These are phyloP conservation scores for Unio pictorum DNA, from an alignment of 2,888 invertebrate species.

Conservation along the genomic window DNA sequence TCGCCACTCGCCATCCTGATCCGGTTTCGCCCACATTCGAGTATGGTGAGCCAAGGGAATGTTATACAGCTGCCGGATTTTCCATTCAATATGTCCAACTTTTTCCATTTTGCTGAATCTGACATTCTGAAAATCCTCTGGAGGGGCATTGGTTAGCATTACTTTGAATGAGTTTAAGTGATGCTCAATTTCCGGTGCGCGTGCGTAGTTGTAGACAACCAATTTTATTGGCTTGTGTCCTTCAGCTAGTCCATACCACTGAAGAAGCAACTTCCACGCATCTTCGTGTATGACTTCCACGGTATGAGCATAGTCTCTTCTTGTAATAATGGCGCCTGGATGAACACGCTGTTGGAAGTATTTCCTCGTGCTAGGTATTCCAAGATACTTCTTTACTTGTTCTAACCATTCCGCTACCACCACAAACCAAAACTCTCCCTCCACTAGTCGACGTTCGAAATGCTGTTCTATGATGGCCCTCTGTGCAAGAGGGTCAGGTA, in stretches of 20 bases:
- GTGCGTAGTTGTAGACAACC: slow-evolving; percentile 60
- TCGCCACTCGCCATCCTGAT: slow-evolving; percentile 61
- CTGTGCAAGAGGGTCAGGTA: slow-evolving; percentile 57
- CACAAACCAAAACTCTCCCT: slow-evolving; percentile 66
- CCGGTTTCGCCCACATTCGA: slow-evolving; percentile 62
- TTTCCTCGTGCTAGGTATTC: slow-evolving; percentile 56
- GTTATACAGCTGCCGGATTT: slow-evolving; percentile 54
- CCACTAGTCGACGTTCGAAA: slow-evolving; percentile 54
- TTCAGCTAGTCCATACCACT: slow-evolving; percentile 65
- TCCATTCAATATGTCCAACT: slow-evolving; percentile 64
- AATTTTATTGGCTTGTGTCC: slow-evolving; percentile 63
- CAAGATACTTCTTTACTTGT: slow-evolving; percentile 61
- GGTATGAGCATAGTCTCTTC: slow-evolving; percentile 61
- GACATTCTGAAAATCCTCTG: slow-evolving; percentile 62
- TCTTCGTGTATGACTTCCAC: slow-evolving; percentile 65
- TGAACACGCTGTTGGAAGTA: slow-evolving; percentile 59
- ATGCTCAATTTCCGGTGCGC: slow-evolving; percentile 65
- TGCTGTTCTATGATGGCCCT: slow-evolving; percentile 59
- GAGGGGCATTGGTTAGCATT: slow-evolving; percentile 51
- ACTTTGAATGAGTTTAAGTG: slow-evolving; percentile 64
- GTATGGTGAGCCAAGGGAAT: slow-evolving; percentile 44
- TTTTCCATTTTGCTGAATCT: slow-evolving; percentile 66
- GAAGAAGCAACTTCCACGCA: slow-evolving; percentile 59
- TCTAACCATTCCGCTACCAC: slow-evolving; percentile 65
- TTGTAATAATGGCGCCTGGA: slow-evolving; percentile 61